Base-by-base conservation (phyloP, 2,888 invertebrate genomes). In the Iselma pallidipennis region DNA sequence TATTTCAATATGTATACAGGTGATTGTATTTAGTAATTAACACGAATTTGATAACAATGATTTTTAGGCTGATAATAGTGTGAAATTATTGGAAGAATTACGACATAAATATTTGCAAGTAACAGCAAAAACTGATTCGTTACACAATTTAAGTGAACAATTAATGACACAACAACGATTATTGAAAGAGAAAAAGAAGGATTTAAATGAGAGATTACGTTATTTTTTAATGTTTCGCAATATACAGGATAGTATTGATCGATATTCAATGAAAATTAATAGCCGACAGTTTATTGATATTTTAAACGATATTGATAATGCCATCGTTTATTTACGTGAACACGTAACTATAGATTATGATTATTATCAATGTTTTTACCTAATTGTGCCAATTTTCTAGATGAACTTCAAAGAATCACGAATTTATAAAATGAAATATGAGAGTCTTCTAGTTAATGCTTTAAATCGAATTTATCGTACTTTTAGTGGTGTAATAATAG, bases 131-230 rank as follows among this genome's bases (percentile, higher is more conserved):
- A 98, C 97, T 0, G 95, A 93, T 78, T 92, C 95, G 0, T 82
- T 98, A 4, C 96, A 98, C 78, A 89, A 88, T 61, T 93, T 94
- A 67, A 97, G 97, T 79, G 96, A 97, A 76, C 93, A 96, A 75
- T 83, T 98, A 6, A 87, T 96, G 65, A 90, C 91, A 1, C 95
- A 97, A 77, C 96, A 96, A 83, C 90, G 89, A 54, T 88, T 91
- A 71, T 83, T 98, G 6, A 92, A 92, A 70, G 87, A 87, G 68
- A 89, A 92, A 65, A 92, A 92, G 66, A 89, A 91, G 65, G 90
- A 89, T 58, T 90, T 98, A 57, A 90, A 91, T 53, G 87, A 89
- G 59, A 90, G 91, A 66, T 81, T 97, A 4, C 89, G 91, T 51
- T 94, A 93, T 78, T 98, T 97, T 78, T 91, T 91, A 58, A 92